Evolutionary conservation across 2,888 invertebrate genomes (phyloP), one percentile per base, ranked within the genome.

Genomic region (Melinopterus prodromus): DNA sequence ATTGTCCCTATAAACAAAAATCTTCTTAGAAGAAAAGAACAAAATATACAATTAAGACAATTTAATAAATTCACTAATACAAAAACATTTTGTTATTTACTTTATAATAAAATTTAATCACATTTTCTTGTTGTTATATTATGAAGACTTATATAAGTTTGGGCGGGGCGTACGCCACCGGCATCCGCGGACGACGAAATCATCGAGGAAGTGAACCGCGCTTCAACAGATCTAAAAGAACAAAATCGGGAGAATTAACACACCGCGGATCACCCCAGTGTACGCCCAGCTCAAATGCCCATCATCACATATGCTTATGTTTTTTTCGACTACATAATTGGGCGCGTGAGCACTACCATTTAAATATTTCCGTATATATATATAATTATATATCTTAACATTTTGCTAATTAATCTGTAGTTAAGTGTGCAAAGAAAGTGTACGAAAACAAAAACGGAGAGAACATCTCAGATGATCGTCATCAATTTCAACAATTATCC

Each of bases 231-330:
- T 76, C 53, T 72, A 70, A 79, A 77, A 16, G 38, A 35, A 79
- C 12, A 38, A 38, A 69, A 76, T 35, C 76, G n/a, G 75, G 69
- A 37, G 69, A 35, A 69, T 35, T 15, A 71, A 69, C 77, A 77
- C 77, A 26, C 69, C 74, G 16, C 37, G 36, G 9, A 53, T 12
- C 38, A 14, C 26, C n/a, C 35, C 37, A 7, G 71, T 6, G 77
- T 77, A 70, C 53, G 53, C 85, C 36, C 78, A 85, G 86, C 87
- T 87, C 87, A 88, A 88, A 87, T 86, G 86, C 86, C 84, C 87
- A 86, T 88, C 88, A 89, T 89, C 89, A 89, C 88, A 89, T 89
- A 87, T 88, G 88, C 88, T 89, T 88, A 88, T 88, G 87, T 79
- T 78, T 80, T 26, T 77, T 85, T 87, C 85, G 86, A 86, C 86